Conservation (phyloP, 2,113 vertebrate species). For the Bufo gargarizans region DNA sequence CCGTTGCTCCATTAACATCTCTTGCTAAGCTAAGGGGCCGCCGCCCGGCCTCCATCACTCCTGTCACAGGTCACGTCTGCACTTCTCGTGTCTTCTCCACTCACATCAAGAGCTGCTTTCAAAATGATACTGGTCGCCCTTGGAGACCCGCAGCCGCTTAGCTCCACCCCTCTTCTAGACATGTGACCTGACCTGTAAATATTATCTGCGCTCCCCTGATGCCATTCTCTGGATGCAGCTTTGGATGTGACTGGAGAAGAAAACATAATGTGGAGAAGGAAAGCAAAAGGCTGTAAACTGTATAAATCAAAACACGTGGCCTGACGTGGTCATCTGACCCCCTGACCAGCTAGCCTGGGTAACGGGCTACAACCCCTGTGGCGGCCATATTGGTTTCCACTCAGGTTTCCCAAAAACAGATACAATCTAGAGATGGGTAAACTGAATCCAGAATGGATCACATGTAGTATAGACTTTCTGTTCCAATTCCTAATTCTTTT, state of each 20-base stretch:
- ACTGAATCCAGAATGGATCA: too few species aligned
- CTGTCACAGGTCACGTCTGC: too few species aligned
- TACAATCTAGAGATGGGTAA: background rate
- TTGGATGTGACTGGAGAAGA: background rate
- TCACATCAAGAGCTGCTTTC: background rate
- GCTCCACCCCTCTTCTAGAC: too few species aligned
- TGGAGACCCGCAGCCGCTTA: too few species aligned
- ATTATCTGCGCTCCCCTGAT: background rate
- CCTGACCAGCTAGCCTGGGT: background rate
- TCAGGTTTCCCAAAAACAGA: background rate
- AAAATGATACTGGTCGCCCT: too few species aligned
- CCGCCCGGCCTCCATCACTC: too few species aligned
- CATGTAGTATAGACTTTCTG: too few species aligned
- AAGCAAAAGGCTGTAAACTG: too few species aligned
- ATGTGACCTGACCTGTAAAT: background rate
- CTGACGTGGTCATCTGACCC: background rate
- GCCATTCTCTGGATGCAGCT: background rate
- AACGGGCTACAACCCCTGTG: background rate
- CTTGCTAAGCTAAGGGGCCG: too few species aligned
- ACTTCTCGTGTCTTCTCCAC: background rate
- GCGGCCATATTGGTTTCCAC: background rate
- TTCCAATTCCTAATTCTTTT: too few species aligned
- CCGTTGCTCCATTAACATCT: background rate
- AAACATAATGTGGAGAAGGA: background rate
- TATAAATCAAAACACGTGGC: too few species aligned